Evolutionary conservation across 2,797 vertebrate species (phyloP).

Genomic region (Coracias cyanogaster): DNA sequence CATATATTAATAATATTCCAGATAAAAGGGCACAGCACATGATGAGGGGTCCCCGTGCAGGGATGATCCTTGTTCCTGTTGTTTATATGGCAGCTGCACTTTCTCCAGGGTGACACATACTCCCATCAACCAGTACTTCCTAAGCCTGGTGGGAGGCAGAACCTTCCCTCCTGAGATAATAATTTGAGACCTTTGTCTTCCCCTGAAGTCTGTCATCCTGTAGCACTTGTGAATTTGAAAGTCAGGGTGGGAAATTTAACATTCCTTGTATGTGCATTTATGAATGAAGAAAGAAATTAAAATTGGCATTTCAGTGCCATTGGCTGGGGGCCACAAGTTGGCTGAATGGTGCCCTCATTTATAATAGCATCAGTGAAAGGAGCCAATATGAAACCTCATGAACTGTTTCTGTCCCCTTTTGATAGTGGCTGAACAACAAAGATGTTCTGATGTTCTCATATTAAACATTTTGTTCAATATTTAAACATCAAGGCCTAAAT

Average conservation of each 20-base stretch:
- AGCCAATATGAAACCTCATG: not conserved
- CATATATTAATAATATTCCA: not conserved
- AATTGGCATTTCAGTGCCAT: not conserved
- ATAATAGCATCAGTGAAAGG: not conserved
- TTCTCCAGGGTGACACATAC: not conserved
- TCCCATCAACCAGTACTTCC: not conserved
- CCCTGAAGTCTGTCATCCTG: not conserved
- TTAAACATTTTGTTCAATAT: slow-evolving; percentile 56
- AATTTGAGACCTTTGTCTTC: not conserved
- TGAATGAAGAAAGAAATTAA: slow-evolving; percentile 6
- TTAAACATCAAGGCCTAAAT: slow-evolving; percentile 54
- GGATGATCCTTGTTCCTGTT: not conserved
- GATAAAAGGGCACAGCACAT: not conserved
- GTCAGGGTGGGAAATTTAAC: not conserved
- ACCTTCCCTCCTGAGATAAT: not conserved
- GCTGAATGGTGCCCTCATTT: not conserved
- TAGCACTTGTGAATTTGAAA: not conserved
- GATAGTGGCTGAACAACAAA: not conserved
- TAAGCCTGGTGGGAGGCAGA: not conserved
- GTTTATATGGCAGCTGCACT: not conserved
- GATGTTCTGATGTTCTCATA: not conserved
- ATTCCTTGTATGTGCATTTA: not conserved
- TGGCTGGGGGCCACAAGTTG: not conserved
- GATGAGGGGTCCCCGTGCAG: not conserved
- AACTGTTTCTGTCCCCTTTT: not conserved